A percentile compares a stretch with the other conserved stretches of the same genome.
Conservation (phyloP, 2,797 vertebrate species). For the Coilia nasus region DNA sequence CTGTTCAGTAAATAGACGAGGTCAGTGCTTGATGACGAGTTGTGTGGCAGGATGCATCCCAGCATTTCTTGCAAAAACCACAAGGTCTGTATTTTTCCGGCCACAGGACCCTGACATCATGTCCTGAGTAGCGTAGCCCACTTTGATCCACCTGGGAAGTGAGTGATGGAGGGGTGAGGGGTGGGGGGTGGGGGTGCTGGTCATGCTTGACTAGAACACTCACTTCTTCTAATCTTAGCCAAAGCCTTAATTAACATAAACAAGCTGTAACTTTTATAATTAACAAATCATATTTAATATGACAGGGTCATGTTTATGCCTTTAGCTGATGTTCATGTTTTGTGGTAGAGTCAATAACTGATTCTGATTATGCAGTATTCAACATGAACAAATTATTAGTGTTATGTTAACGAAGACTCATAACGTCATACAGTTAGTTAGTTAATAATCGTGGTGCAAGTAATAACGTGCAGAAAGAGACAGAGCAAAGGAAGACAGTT, state of each 20-base stretch:
- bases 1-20: conserved; percentile 8
- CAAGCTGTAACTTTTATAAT: background rate
- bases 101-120: conserved; percentile 18
- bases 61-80: conserved; percentile 1
- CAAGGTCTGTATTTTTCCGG: conserved; percentile 1
- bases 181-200: background rate
- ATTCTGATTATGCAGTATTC: background rate
- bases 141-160: background rate
- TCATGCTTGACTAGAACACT: background rate
- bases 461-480: background rate
- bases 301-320: background rate
- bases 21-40: background rate
- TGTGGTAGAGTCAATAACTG: background rate
- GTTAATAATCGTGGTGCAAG: background rate
- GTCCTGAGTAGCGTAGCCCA: background rate
- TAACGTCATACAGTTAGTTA: background rate
- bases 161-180: background rate
- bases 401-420: background rate
- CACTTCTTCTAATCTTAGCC: too few relatives aligned
- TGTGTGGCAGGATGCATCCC: background rate
- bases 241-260: background rate
- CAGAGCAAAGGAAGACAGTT: background rate
- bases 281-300: background rate
- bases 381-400: background rate
- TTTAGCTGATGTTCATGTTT: background rate